These are phyloP conservation scores for Lethocerus indicus DNA, from an alignment of 1,140 invertebrate genomes.

Conservation along the genomic window DNA sequence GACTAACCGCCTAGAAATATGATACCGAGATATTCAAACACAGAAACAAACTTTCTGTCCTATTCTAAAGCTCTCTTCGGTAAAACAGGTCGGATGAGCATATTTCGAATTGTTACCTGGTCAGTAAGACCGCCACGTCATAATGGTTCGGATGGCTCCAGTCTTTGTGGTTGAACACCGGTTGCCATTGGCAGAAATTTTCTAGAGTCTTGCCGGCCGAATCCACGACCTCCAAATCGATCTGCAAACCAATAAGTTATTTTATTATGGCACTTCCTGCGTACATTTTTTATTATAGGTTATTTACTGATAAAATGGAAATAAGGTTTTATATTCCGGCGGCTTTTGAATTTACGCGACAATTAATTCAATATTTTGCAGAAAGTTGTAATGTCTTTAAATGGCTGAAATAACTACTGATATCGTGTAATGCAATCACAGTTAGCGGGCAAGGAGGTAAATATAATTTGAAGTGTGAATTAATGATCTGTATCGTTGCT, in stretches of 20 bases:
- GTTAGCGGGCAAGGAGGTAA: too few relatives aligned
- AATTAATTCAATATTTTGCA: not conserved
- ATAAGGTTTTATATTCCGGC: not conserved
- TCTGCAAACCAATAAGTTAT: constrained; percentile 1
- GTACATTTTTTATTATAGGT: not conserved
- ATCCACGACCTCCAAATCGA: constrained; percentile 28
- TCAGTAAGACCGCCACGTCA: constrained; percentile 45
- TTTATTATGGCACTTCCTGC: not conserved
- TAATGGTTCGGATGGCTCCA: constrained; percentile 50
- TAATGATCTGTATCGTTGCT: too few relatives aligned
- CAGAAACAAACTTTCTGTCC: too few relatives aligned
- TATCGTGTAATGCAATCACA: too few relatives aligned
- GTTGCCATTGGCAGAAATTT: constrained; percentile 51
- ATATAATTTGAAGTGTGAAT: too few relatives aligned
- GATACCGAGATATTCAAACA: too few relatives aligned
- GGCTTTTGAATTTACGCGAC: not conserved
- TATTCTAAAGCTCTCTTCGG: too few relatives aligned
- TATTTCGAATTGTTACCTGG: too few relatives aligned
- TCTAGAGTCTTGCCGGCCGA: constrained; percentile 39
- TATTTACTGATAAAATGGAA: not conserved
- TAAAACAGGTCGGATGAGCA: too few relatives aligned
- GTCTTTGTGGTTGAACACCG: constrained; percentile 43
- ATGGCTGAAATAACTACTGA: not conserved
- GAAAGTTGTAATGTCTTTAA: not conserved
- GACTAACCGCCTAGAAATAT: too few relatives aligned